Conservation (phyloP, 2,113 vertebrate species). For the Poicephalus meyeri region DNA sequence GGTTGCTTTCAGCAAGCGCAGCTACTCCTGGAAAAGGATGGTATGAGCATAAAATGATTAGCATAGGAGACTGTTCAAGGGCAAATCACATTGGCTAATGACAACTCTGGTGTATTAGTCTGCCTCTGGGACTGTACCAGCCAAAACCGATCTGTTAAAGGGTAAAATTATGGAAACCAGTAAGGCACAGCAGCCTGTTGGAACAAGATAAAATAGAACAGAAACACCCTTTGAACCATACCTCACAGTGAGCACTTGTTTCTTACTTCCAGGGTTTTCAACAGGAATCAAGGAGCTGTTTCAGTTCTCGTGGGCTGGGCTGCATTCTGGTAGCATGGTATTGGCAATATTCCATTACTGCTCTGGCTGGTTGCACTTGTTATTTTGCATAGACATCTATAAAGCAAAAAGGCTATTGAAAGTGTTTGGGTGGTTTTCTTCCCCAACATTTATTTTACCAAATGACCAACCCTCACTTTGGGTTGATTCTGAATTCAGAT, state of each 20-base stretch:
- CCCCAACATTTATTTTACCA: neutral
- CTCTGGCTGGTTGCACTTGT: neutral
- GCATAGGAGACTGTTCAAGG: constrained; percentile 30
- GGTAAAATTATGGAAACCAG: neutral
- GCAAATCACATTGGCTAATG: constrained; percentile 1
- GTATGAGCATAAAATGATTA: neutral
- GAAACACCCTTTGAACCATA: neutral
- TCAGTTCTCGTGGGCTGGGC: neutral
- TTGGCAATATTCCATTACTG: neutral
- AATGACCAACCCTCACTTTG: neutral
- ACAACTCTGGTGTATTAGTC: neutral
- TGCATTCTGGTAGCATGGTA: neutral
- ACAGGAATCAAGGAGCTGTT: neutral
- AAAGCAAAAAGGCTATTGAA: neutral
- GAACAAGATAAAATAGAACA: neutral
- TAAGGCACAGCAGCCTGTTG: neutral
- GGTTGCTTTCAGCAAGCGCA: constrained; percentile 7
- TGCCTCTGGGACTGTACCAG: neutral
- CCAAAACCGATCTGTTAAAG: neutral
- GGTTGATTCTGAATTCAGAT: neutral
- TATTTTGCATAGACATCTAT: neutral
- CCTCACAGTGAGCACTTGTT: neutral
- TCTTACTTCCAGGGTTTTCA: neutral
- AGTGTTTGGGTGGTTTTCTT: neutral
- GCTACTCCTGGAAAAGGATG: neutral